These are phyloP conservation scores for Stenolophus ochropezus DNA, from an alignment of 2,888 invertebrate genomes.

Conservation along the genomic window DNA sequence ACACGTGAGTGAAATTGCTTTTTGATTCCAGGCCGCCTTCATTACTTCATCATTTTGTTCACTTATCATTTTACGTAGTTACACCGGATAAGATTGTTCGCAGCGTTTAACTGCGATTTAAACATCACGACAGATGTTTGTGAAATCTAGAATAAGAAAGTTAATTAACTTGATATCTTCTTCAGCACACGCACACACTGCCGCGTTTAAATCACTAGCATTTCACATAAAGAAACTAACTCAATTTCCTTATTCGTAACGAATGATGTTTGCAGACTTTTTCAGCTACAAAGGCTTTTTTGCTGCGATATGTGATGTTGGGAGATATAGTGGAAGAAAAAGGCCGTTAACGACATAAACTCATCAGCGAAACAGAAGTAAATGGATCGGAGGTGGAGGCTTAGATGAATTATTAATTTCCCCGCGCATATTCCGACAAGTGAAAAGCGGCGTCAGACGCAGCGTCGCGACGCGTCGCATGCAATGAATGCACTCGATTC, in stretches of 20 bases:
- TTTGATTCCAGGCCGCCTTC: conserved; percentile 1
- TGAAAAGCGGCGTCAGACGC: conserved; percentile 42
- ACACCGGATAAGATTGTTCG: background rate
- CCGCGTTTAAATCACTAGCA: background rate
- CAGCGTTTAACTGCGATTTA: conserved; percentile 28
- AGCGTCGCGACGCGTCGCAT: background rate
- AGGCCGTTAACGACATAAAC: background rate
- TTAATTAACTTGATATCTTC: background rate
- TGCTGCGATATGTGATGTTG: background rate
- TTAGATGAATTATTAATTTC: conserved; percentile 53
- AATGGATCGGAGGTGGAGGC: conserved; percentile 2
- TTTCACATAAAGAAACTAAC: background rate
- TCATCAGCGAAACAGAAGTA: conserved; percentile 21
- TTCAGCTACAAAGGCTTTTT: background rate
- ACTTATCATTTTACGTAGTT: background rate
- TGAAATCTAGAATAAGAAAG: background rate
- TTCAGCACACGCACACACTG: background rate
- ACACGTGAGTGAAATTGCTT: conserved; percentile 34
- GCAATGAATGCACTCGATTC: conserved; percentile 21
- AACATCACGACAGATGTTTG: conserved; percentile 25
- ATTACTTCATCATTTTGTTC: conserved; percentile 9
- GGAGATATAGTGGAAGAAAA: no score
- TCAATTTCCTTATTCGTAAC: background rate
- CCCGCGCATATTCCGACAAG: conserved; percentile 20
- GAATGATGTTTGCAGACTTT: background rate